Evolutionary conservation across 2,113 vertebrate genomes (phyloP), one percentile per base, ranked within the genome.

Genomic region (Centropus bengalensis): DNA sequence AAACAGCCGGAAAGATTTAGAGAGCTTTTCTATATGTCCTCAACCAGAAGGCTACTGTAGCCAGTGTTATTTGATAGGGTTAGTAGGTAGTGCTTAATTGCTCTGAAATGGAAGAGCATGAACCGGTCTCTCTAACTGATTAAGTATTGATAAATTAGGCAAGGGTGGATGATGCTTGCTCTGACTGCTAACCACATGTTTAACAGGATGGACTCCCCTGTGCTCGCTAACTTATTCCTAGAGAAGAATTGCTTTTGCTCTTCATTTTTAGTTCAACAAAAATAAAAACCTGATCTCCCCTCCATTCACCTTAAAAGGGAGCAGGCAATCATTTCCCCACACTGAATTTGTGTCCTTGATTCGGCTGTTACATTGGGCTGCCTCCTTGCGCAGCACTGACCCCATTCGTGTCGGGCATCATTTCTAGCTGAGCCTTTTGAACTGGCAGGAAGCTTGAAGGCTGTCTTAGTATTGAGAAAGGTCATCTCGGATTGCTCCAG

Each of bases 351-450:
- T 85, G 44, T 52, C 18, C 20, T 27, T 26, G 26, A 0, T 54
- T 80, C 82, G 63, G 27, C 63, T 76, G 1, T 66, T 64, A 4
- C 8, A 15, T 54, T 66, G 26, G 49, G 40, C 16, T 36, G 2
- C 36, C 12, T 44, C 38, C 26, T 70, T 11, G 14, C 32, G 84
- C 74, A 12, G 28, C 38, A 49, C 49, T 4, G 5, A 52, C 76
- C 47, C 62, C 22, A 0, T 76, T 18, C 73, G 32, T 45, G 55
- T 33, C 2, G 0, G 40, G 28, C 47, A n/a, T 79, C 3, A 8
- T 67, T 93, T 88, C 27, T 58, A 62, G 45, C 28, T 8, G 20
- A 66, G 40, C 30, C 71, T 77, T 75, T 66, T 44, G 71, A 87
- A 88, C 24, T 36, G 15, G 16, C 59, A 71, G 63, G 38, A 94